phyloP scores from a whole-genome alignment of 2,888 invertebrate genomes.

The Brachyptera putata region DNA sequence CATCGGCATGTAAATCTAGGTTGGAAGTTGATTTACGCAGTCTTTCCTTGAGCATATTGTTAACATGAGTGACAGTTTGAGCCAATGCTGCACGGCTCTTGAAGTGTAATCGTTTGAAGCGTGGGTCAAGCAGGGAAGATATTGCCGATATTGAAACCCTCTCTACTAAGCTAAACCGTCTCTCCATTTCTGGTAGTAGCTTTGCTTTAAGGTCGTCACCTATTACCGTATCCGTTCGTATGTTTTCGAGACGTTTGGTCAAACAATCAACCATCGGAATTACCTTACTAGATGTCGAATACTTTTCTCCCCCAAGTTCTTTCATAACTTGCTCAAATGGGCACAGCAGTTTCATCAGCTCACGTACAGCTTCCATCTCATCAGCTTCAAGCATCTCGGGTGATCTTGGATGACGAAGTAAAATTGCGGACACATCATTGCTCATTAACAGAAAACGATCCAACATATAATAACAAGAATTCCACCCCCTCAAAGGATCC shows the following conservation, averaged over 20 bases:
- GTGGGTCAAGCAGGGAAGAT: slow-evolving; percentile 32
- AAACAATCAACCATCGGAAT: slow-evolving; percentile 26
- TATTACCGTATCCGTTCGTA: no score
- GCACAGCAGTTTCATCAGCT: slow-evolving; percentile 36
- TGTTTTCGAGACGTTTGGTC: no score
- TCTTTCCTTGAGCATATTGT: no score
- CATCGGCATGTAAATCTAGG: no score
- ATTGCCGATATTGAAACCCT: slow-evolving; percentile 26
- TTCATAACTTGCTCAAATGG: slow-evolving; percentile 38
- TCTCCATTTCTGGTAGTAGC: no score
- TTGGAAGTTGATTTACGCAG: no score
- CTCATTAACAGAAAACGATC: slow-evolving; percentile 35
- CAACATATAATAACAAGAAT: slow-evolving; percentile 37
- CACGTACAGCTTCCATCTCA: slow-evolving; percentile 36
- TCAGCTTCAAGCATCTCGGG: slow-evolving; percentile 37
- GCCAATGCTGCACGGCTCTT: slow-evolving; percentile 27
- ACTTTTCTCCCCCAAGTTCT: slow-evolving; percentile 37
- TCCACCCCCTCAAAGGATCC: no score
- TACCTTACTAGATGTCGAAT: slow-evolving; percentile 38
- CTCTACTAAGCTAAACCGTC: slow-evolving; percentile 26
- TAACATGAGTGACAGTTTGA: neutral
- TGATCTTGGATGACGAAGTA: slow-evolving; percentile 36
- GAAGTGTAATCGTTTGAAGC: slow-evolving; percentile 34
- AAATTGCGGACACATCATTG: slow-evolving; percentile 33
- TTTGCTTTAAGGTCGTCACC: no score